Conservation (phyloP, 1,140 invertebrate species). For the Augochlora pura region DNA sequence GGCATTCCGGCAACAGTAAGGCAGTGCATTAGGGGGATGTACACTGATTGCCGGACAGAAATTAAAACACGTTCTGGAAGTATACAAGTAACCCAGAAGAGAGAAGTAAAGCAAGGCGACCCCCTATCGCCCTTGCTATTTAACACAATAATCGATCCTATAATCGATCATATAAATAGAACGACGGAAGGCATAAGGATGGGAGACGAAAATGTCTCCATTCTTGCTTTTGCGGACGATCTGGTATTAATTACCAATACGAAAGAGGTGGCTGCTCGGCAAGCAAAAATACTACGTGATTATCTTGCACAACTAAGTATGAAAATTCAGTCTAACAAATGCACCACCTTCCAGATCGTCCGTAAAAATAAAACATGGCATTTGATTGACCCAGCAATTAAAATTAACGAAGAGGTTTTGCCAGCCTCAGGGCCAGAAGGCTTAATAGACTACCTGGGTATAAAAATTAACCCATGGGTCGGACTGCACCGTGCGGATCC, state of each 20-base stretch:
- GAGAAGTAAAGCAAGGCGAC: constrained; percentile 64
- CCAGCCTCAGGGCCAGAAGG: too few species aligned
- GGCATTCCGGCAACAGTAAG: neutral
- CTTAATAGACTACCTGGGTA: too few species aligned
- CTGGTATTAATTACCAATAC: constrained; percentile 64
- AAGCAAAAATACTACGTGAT: too few species aligned
- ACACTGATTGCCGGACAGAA: constrained; percentile 13
- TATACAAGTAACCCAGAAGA: neutral
- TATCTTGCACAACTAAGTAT: too few species aligned
- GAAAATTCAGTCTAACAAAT: too few species aligned
- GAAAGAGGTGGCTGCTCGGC: too few species aligned
- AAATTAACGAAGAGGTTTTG: too few species aligned
- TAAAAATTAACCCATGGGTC: too few species aligned
- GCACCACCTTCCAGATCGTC: too few species aligned
- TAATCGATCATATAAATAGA: neutral
- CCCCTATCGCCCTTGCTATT: constrained; percentile 60
- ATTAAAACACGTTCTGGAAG: neutral
- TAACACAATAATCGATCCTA: constrained; percentile 35
- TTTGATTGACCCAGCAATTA: too few species aligned
- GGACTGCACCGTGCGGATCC: too few species aligned
- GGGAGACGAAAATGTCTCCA: constrained; percentile 59
- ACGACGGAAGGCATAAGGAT: constrained; percentile 20
- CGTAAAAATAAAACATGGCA: too few species aligned
- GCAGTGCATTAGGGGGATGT: constrained; percentile 15
- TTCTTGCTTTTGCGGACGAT: constrained; percentile 75